Conservation (phyloP, 2,888 invertebrate species). For the Idaea straminata region DNA sequence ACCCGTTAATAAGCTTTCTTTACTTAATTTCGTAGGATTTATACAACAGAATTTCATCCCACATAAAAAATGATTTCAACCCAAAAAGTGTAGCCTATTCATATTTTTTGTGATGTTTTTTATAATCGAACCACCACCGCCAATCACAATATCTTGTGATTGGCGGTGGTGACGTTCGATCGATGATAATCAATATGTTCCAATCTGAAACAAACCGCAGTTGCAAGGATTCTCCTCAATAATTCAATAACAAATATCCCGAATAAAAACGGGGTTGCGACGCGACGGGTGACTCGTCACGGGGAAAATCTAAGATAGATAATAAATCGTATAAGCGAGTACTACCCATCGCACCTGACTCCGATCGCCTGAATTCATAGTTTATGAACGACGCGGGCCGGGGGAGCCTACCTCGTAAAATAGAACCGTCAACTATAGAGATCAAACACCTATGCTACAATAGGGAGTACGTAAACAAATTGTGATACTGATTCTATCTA, state of each 20-base stretch:
- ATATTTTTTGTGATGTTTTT: no score
- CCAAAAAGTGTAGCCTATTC: no score
- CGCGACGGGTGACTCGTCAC: constrained; percentile 24
- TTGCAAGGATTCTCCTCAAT: constrained; percentile 39
- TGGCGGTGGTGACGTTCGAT: no score
- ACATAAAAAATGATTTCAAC: no score
- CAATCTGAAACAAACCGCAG: constrained; percentile 2
- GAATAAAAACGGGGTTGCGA: constrained; percentile 47
- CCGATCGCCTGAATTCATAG: constrained; percentile 70
- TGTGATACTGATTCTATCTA: background rate
- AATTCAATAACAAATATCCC: constrained; percentile 56
- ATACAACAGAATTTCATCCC: no score
- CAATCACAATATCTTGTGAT: no score
- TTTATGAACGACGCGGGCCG: constrained; percentile 57
- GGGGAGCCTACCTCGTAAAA: constrained; percentile 47
- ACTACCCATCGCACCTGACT: constrained; percentile 69
- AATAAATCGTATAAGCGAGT: constrained; percentile 58
- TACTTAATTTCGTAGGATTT: no score
- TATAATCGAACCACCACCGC: no score
- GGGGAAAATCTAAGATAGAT: constrained; percentile 48
- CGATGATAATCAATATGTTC: background rate
- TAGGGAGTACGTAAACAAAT: background rate
- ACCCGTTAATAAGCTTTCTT: no score
- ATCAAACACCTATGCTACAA: background rate
- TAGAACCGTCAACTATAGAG: constrained; percentile 34